Base-by-base conservation (phyloP, 2,113 vertebrate genomes). In the Macquaria ambigua region DNA sequence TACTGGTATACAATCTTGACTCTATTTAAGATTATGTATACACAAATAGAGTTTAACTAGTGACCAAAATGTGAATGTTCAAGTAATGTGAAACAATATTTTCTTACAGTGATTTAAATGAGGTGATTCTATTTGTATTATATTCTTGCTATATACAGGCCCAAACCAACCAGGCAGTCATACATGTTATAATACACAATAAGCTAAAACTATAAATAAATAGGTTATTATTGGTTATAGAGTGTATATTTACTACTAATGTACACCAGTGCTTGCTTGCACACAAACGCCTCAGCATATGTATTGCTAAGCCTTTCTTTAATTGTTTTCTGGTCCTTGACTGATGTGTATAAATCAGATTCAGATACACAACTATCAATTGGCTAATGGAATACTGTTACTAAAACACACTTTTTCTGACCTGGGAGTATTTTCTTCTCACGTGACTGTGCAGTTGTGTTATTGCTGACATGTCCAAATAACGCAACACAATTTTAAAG, bases 141-240 rank as follows among this genome's bases (percentile, higher is more conserved):
- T 80, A 73, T 43, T 89, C 58, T 86, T 76, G 72, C 89, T 87
- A 88, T 92, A 72, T 91, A 93, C 85, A 93, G 52, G 83, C 82
- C 43, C 72, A 85, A 87, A 85, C 25, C 53, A 79, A 86, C 20
- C 53, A 71, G 76, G 70, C 68, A 90, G 66, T 56, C 43, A 52
- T 66, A 83, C 52, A 59, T 86, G 79, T 74, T 81, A 62, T 76
- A 77, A 83, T 84, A 79, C 63, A 89, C 56, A 87, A 37, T 46
- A 81, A 76, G 79, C 39, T 28, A 48, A 85, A 85, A 63, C 53
- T 62, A 88, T 85, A 83, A 82, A 88, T 56, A 71, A 84, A 82
- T 69, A 79, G 39, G 16, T 59, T 58, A 77, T 20, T 63, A 76
- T 69, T 77, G 8, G 34, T 85, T 83, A 83, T 74, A 82, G 28